Evolutionary conservation across 1,140 invertebrate species (phyloP).

Genomic region (Zaprionus gabonicus): DNA sequence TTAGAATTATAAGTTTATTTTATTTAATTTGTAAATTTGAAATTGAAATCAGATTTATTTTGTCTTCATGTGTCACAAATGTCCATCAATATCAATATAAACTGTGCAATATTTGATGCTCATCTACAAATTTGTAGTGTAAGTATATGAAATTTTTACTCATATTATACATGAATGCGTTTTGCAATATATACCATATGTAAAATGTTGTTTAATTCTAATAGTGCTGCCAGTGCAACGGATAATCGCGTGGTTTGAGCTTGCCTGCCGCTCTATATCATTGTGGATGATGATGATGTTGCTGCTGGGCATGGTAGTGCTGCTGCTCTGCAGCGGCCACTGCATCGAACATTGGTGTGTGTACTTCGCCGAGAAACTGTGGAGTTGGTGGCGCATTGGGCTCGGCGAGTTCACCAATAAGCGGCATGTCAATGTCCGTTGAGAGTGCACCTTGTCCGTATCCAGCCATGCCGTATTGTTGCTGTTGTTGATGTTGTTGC

Average conservation of each 20-base stretch:
- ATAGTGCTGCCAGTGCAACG: constrained; percentile 70
- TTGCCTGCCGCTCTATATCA: constrained; percentile 71
- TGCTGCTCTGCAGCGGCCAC: constrained; percentile 81
- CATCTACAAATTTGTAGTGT: constrained; percentile 56
- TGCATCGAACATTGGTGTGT: constrained; percentile 82
- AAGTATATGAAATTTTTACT: constrained; percentile 30
- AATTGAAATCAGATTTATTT: constrained; percentile 9
- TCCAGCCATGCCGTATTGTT: constrained; percentile 60
- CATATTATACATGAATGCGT: constrained; percentile 38
- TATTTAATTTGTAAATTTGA: constrained; percentile 14
- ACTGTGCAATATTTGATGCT: constrained; percentile 70
- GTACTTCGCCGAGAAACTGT: constrained; percentile 79
- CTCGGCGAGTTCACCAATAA: constrained; percentile 76
- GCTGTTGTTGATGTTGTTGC: constrained; percentile 28
- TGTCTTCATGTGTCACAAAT: constrained; percentile 24
- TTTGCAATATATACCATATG: constrained; percentile 24
- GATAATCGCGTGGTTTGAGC: constrained; percentile 68
- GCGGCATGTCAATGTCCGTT: constrained; percentile 79
- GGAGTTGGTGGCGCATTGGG: constrained; percentile 78
- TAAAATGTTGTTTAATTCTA: constrained; percentile 28
- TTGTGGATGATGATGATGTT: constrained; percentile 72
- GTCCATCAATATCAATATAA: constrained; percentile 45
- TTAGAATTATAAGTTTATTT: constrained; percentile 24
- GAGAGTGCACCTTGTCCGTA: constrained; percentile 68
- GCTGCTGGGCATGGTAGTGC: constrained; percentile 78